These are phyloP conservation scores for Lytechinus variegatus DNA, from an alignment of 35 echinoderm and acorn worm genomes.

Conservation along the genomic window DNA sequence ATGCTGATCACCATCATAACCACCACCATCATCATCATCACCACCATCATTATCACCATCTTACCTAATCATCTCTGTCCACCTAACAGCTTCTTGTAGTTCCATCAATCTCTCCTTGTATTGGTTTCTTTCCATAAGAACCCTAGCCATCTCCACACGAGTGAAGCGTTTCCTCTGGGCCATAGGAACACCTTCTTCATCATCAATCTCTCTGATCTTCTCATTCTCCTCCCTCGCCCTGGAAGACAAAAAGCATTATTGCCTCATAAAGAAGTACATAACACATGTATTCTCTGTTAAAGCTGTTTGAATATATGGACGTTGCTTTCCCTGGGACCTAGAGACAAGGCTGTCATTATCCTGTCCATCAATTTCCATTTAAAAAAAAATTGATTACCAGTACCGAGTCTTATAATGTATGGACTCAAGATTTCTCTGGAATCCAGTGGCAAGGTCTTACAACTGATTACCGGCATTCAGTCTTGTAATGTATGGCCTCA, in stretches of 20 bases:
- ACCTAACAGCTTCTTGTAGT: conserved; percentile 95
- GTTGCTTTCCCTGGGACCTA: too few relatives aligned
- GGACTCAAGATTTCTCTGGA: too few relatives aligned
- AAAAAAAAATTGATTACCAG: too few relatives aligned
- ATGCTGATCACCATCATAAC: not conserved
- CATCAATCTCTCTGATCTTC: conserved; percentile 75
- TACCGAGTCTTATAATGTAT: too few relatives aligned
- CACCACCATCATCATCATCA: not conserved
- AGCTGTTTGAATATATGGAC: too few relatives aligned
- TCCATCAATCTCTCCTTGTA: conserved; percentile 99
- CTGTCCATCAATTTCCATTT: too few relatives aligned
- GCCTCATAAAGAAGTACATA: too few relatives aligned
- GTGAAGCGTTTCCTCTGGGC: conserved; percentile 97
- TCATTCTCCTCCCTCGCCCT: conserved; percentile 85
- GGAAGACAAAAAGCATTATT: not conserved
- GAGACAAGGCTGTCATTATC: too few relatives aligned
- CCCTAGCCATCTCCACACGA: conserved; percentile 95
- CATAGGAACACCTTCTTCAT: conserved; percentile 95
- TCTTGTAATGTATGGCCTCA: too few relatives aligned
- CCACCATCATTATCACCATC: conserved; percentile 23
- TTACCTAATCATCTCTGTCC: conserved; percentile 99
- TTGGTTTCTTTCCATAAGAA: conserved; percentile 97
- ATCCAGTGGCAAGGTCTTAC: too few relatives aligned
- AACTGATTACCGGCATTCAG: too few relatives aligned
- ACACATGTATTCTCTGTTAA: too few relatives aligned